Evolutionary conservation across 2,888 invertebrate species (phyloP).

Genomic region (Alloplasta piceator): DNA sequence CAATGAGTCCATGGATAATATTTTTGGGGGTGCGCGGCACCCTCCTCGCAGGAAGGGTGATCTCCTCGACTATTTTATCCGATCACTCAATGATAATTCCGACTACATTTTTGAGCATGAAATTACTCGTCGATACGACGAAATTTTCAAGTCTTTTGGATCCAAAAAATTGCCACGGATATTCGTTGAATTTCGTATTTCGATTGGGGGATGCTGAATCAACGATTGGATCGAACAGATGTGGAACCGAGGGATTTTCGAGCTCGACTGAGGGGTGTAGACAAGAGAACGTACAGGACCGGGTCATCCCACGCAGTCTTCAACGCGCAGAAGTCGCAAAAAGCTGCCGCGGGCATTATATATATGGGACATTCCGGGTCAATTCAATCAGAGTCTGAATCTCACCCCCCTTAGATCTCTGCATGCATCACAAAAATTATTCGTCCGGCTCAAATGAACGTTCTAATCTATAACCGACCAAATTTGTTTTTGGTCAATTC

Average conservation of each 20-base stretch:
- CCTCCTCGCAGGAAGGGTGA: conserved; percentile 55
- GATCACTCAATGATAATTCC: conserved; percentile 4
- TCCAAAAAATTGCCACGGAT: neutral
- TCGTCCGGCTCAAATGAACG: no score
- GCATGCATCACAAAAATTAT: no score
- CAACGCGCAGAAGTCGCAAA: conserved; percentile 60
- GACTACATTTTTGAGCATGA: conserved; percentile 18
- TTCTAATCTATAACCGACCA: no score
- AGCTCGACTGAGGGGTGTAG: conserved; percentile 68
- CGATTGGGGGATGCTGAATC: neutral
- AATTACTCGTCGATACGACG: neutral
- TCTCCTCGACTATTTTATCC: conserved; percentile 29
- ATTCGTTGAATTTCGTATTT: neutral
- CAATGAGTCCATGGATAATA: neutral
- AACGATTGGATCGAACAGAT: conserved; percentile 39
- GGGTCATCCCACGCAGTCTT: conserved; percentile 53
- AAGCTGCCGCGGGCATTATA: conserved; percentile 26
- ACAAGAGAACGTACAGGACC: conserved; percentile 56
- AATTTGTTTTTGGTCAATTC: no score
- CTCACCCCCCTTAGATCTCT: no score
- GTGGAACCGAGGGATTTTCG: conserved; percentile 56
- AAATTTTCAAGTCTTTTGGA: neutral
- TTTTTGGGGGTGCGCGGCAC: conserved; percentile 36
- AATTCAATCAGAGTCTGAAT: no score
- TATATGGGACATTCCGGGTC: neutral